Conservation (phyloP, 2,888 invertebrate species). For the Galerucella nymphaeae region DNA sequence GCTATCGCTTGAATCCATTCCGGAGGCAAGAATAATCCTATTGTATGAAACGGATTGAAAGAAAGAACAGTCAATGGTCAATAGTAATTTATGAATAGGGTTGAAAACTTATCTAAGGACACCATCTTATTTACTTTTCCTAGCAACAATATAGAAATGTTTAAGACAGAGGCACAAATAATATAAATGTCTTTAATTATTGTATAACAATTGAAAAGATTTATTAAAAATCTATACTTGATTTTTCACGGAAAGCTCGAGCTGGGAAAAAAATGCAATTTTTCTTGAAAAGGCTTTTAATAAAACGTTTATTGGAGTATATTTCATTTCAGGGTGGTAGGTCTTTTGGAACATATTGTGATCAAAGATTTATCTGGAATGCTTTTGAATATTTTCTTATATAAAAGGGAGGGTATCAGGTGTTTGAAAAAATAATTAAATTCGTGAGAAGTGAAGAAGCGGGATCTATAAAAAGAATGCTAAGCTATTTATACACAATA, state of each 20-base stretch:
- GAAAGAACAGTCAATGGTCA: constrained; percentile 32
- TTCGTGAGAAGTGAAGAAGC: constrained; percentile 10
- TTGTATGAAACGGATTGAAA: constrained; percentile 25
- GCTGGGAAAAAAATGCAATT: constrained; percentile 11
- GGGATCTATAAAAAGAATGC: constrained; percentile 23
- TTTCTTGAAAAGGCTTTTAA: constrained; percentile 24
- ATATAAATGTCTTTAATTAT: too few relatives aligned
- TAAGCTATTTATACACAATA: constrained; percentile 21
- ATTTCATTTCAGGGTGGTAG: constrained; percentile 29
- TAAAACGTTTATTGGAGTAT: constrained; percentile 34
- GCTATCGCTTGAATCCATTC: constrained; percentile 32
- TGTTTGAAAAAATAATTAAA: constrained; percentile 32
- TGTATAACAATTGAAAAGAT: too few relatives aligned
- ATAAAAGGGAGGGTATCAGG: constrained; percentile 21
- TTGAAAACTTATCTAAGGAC: constrained; percentile 17
- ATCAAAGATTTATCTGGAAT: constrained; percentile 36
- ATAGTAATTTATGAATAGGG: constrained; percentile 30
- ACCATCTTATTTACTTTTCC: constrained; percentile 17
- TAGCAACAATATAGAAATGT: constrained; percentile 1
- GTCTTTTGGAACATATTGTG: constrained; percentile 33
- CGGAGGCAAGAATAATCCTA: constrained; percentile 21
- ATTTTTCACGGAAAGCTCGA: neutral
- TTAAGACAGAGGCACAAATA: too few relatives aligned
- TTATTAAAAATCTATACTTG: neutral
- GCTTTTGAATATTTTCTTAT: constrained; percentile 33